Evolutionary conservation across 2,888 invertebrate genomes (phyloP).

Genomic region (Stenotaenia linearis): DNA sequence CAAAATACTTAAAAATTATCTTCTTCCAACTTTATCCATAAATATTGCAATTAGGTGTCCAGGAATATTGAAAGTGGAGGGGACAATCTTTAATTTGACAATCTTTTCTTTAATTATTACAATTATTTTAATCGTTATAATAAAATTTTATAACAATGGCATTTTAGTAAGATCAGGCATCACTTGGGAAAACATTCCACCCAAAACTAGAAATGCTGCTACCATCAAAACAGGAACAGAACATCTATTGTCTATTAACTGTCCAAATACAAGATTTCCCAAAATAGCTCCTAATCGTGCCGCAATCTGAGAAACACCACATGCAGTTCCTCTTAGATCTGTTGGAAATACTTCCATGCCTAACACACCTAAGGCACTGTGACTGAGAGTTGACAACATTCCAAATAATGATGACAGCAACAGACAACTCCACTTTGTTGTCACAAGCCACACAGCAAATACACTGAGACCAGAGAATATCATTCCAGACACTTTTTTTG

Average conservation of each 20-base stretch:
- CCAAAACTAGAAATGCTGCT: constrained; percentile 72
- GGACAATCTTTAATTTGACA: no score
- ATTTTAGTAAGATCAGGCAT: constrained; percentile 84
- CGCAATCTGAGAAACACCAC: constrained; percentile 83
- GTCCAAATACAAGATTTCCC: constrained; percentile 82
- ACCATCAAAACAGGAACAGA: constrained; percentile 89
- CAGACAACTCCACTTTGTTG: background rate
- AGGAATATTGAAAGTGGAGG: no score
- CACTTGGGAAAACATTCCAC: constrained; percentile 79
- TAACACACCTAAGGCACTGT: constrained; percentile 74
- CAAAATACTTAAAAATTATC: no score
- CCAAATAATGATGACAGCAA: constrained; percentile 48
- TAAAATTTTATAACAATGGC: constrained; percentile 60
- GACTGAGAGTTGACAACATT: constrained; percentile 48
- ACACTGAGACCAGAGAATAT: background rate
- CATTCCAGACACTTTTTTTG: background rate
- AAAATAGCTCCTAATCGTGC: constrained; percentile 83
- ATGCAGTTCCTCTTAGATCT: constrained; percentile 80
- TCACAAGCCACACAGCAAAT: background rate
- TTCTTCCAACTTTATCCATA: no score
- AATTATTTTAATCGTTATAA: no score
- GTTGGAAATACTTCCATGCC: constrained; percentile 92
- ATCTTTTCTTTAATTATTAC: no score
- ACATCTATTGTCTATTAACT: constrained; percentile 78
- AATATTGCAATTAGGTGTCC: no score